phyloP scores from a whole-genome alignment of 2,113 vertebrate genomes.

The Toxostoma redivivum region DNA sequence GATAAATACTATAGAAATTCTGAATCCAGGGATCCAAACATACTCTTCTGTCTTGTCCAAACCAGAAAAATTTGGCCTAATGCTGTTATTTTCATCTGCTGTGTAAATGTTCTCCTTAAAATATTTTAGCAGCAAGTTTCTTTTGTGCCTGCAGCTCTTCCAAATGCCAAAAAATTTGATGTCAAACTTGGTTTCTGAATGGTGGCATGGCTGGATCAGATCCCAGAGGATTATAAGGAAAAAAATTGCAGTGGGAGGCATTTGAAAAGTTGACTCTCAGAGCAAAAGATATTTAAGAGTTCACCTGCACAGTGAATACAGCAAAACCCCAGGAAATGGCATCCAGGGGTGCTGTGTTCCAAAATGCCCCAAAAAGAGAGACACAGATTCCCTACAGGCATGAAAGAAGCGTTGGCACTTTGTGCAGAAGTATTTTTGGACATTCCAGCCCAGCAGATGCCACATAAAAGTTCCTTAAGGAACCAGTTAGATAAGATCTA shows the following conservation, averaged over 20 bases:
- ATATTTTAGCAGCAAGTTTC: not conserved
- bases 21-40: not conserved
- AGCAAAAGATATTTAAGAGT: not conserved
- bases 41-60: not conserved
- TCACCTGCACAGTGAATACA: not conserved
- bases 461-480: not conserved
- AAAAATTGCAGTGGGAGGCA: not conserved
- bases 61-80: not conserved
- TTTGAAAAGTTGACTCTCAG: not conserved
- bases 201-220: not conserved
- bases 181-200: not conserved
- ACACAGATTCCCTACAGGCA: not conserved
- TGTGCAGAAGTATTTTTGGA: not conserved
- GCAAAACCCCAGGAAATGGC: not conserved
- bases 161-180: not conserved
- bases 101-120: not conserved
- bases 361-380: not conserved
- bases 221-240: not conserved
- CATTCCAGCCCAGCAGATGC: not conserved
- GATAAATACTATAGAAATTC: not conserved
- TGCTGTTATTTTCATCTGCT: not conserved
- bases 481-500: not conserved
- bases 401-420: not conserved
- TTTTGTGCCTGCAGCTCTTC: not conserved
- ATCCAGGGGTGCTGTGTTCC: not conserved